phyloP scores from a whole-genome alignment of 2,888 invertebrate species.

The Acleris holmiana region DNA sequence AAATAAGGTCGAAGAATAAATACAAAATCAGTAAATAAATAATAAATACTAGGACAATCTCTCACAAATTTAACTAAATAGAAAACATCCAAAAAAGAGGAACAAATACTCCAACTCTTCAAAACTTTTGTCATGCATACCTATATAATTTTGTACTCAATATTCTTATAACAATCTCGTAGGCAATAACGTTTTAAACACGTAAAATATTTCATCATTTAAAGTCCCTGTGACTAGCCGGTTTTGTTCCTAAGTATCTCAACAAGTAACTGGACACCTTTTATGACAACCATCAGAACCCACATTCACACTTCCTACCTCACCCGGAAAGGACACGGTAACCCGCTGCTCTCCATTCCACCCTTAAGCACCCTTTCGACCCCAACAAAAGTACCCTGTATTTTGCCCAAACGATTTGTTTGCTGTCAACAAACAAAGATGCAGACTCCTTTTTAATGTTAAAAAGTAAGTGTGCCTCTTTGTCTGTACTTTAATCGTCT shows the following conservation, averaged over 20 bases:
- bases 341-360: conserved; percentile 77
- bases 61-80: no score
- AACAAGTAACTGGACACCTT: conserved; percentile 47
- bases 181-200: no score
- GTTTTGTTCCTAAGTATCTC: conserved; percentile 7
- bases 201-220: not conserved
- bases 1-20: no score
- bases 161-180: not conserved
- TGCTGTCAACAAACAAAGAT: conserved; percentile 81
- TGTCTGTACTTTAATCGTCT: conserved; percentile 76
- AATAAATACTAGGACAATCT: no score
- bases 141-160: not conserved
- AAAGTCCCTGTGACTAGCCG: not conserved
- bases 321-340: conserved; percentile 75
- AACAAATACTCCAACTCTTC: no score
- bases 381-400: conserved; percentile 52
- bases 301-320: conserved; percentile 65
- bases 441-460: conserved; percentile 70
- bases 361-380: conserved; percentile 76
- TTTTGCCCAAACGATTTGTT: conserved; percentile 81
- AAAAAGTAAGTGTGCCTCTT: conserved; percentile 64
- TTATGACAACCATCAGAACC: conserved; percentile 56
- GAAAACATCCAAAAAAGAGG: no score
- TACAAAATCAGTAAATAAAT: no score
- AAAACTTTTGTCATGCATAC: no score